These are phyloP conservation scores for Montipora capricornis DNA, from an alignment of 64 coral and sea anemone species.

Conservation along the genomic window DNA sequence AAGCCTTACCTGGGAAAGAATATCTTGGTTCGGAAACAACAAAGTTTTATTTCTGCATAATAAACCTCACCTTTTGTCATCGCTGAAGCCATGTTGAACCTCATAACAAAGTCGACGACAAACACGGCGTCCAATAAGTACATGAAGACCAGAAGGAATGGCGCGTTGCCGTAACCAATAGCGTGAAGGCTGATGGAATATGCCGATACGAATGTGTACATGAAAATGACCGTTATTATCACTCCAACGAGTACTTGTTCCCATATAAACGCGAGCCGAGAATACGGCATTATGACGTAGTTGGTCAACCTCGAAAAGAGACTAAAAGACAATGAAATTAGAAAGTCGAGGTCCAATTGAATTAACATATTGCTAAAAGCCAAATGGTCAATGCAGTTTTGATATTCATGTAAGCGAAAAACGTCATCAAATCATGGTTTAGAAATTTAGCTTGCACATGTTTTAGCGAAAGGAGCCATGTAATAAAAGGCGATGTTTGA, in stretches of 20 bases:
- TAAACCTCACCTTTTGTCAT: conserved; percentile 46
- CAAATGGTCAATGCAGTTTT: no score
- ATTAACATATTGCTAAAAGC: no score
- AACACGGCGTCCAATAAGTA: conserved; percentile 80
- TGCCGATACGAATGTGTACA: conserved; percentile 77
- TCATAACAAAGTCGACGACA: conserved; percentile 69
- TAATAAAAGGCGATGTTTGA: no score
- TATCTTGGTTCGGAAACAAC: no score
- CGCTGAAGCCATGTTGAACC: conserved; percentile 84
- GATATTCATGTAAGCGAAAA: no score
- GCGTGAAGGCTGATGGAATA: conserved; percentile 77
- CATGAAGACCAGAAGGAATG: conserved; percentile 45
- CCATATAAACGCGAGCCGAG: conserved; percentile 69
- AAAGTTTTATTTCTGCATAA: background rate
- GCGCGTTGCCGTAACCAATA: conserved; percentile 68
- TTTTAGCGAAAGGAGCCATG: no score
- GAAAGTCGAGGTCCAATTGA: no score
- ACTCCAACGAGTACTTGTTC: conserved; percentile 68
- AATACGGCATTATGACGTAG: conserved; percentile 74
- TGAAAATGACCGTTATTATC: conserved; percentile 70
- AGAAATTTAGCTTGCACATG: no score
- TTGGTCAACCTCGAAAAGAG: conserved; percentile 7
- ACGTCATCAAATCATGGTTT: no score
- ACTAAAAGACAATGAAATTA: conserved; percentile 13
- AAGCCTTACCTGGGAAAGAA: no score